Base-by-base conservation (phyloP, 1,140 invertebrate species). In the Achroia grisella region DNA sequence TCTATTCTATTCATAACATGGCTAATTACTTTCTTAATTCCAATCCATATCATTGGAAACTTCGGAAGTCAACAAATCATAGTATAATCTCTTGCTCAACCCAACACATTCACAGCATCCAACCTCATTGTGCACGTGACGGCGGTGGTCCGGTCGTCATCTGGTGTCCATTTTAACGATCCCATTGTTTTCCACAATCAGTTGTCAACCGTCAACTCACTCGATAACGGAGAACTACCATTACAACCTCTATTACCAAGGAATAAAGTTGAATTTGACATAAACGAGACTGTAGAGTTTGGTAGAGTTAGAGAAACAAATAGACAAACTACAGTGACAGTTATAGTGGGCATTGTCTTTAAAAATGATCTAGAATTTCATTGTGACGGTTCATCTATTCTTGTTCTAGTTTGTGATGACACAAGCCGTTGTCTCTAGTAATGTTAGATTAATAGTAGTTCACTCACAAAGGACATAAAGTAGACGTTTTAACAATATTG, bases 101-200 rank as follows among this genome's bases (percentile, higher is more conserved):
- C 35, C 46, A 42, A 45, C 30, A 28, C 34, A 23, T 27, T 39
- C 32, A 37, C 34, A 10, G 2, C 14, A 8, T 34, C 10, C 54
- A 43, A 46, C 8, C 17, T 36, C 55, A 63, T 71, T 74, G 61
- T 71, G 52, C 58, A 51, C 50, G 34, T 57, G 59, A 52, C 60
- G 78, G 78, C 60, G 78, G 78, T 78, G 78, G 78, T 82, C 78
- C 56, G 48, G 47, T 47, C 67, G 64, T 81, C 77, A 81, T 66
- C 52, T 45, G 56, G 51, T 72, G 71, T 67, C 71, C 67, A 68
- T 62, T 73, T 65, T 82, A 82, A 82, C 68, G 74, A 79, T 65
- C 57, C 76, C 63, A 82, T 82, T 82, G 78, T 82, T 78, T 75
- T 52, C 68, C 52, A 68, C 62, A 65, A 78, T 77, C 72, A 69